Percentiles rank a stretch among this genome's conserved stretches.
Evolutionary conservation across 2,888 invertebrate genomes (phyloP).

Genomic region (Andrena bucephala): DNA sequence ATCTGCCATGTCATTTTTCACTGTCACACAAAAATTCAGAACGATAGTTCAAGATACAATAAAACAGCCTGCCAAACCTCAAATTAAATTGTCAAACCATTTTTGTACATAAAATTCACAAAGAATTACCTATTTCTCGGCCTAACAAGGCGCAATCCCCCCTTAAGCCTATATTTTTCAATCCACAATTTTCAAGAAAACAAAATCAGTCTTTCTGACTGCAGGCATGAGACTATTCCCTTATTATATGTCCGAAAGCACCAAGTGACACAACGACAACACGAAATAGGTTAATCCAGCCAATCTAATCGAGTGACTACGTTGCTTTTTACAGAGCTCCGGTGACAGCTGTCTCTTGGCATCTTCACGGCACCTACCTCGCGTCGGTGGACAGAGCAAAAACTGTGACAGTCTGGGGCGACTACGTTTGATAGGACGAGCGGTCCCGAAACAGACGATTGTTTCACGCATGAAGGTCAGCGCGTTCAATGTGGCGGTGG

Average conservation of each 20-base stretch:
- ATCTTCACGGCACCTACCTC: slow-evolving; percentile 92
- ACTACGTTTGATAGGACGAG: slow-evolving; percentile 85
- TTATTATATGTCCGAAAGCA: background rate
- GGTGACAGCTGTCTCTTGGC: slow-evolving; percentile 95
- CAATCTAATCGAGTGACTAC: slow-evolving; percentile 15
- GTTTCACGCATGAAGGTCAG: slow-evolving; percentile 58
- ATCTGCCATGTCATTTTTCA: too few relatives aligned
- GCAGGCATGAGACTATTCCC: too few relatives aligned
- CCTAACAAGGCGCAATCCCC: too few relatives aligned
- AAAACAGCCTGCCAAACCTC: too few relatives aligned
- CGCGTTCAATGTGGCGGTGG: slow-evolving; percentile 41
- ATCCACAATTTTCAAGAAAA: too few relatives aligned
- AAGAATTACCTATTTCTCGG: too few relatives aligned
- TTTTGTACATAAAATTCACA: too few relatives aligned
- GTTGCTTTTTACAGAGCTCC: slow-evolving; percentile 87
- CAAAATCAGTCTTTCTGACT: too few relatives aligned
- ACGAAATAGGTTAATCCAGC: background rate
- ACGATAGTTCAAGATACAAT: too few relatives aligned
- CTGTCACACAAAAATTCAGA: too few relatives aligned
- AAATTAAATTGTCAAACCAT: too few relatives aligned
- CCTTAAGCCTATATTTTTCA: too few relatives aligned
- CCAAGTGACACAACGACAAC: background rate
- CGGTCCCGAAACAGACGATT: slow-evolving; percentile 70
- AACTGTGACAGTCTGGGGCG: slow-evolving; percentile 93
- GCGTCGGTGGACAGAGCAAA: slow-evolving; percentile 94